Evolutionary conservation across 2,113 vertebrate genomes (phyloP), one percentile per base, ranked within the genome.

Genomic region (Catagonus wagneri): DNA sequence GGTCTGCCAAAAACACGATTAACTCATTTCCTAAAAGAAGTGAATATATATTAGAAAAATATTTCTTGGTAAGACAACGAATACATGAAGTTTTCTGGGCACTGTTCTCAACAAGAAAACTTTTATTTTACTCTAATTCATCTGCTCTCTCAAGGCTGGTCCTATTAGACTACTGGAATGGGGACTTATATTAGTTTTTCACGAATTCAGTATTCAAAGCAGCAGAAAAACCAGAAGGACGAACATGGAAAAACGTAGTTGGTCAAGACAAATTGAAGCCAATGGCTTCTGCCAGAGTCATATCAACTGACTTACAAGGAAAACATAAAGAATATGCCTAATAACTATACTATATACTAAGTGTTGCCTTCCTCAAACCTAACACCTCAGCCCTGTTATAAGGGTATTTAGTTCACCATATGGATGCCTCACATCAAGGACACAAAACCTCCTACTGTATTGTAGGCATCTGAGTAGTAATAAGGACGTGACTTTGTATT

Each of bases 1-100:
- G 98, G 98, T 99, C 99, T 98, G 99, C 99, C 98, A 99, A 95
- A 96, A 99, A 99, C 89, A 99, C 99, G 92, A 99, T 90, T 97
- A 99, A 94, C 66, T 99, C 99, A 97, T 98, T 99, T 84, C 98
- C 99, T 99, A 98, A 98, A 99, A 98, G 16, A 97, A 81, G 50
- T 13, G 50, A 97, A 97, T 97, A 86, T 6, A 65, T 25, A 89
- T 97, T 86, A 95, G 78, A 15, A 63, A 93, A 25, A 65, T 36
- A n/a, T 39, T 83, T 86, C 60, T 25, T 25, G 20, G 16, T 66
- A 80, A 85, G 39, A 94, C 27, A 85, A 79, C 52, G 19, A 19
- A 29, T 27, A 56, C 14, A 71, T 72, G 65, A 71, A 65, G 39
- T 5, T 71, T 91, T 66, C 69, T 15, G 36, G 52, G 85, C 27